phyloP scores from a whole-genome alignment of 2,888 invertebrate genomes.

The Brachyopa scutellaris region DNA sequence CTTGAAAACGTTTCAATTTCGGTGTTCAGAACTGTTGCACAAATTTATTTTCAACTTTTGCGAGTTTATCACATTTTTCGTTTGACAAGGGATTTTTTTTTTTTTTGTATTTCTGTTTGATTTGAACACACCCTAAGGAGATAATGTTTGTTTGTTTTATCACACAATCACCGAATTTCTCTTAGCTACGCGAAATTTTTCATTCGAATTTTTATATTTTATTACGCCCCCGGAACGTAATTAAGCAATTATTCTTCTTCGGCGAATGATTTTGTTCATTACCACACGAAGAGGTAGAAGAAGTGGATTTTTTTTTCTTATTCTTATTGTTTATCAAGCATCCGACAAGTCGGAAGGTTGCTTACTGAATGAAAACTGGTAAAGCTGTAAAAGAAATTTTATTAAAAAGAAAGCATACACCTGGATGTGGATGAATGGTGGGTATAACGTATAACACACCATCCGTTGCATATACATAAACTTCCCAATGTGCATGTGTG shows the following conservation, averaged over 20 bases:
- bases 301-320: slow-evolving; percentile 16
- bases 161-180: slow-evolving; percentile 45
- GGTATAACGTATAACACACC: slow-evolving; percentile 27
- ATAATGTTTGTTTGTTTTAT: slow-evolving; percentile 8
- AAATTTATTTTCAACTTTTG: slow-evolving; percentile 1
- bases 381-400: slow-evolving; percentile 72
- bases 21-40: background rate
- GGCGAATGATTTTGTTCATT: slow-evolving; percentile 57
- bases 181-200: slow-evolving; percentile 46
- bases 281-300: slow-evolving; percentile 35
- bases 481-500: slow-evolving; percentile 50
- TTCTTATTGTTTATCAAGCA: slow-evolving; percentile 42
- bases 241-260: slow-evolving; percentile 61
- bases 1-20: background rate
- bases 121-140: slow-evolving; percentile 11
- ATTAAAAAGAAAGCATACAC: slow-evolving; percentile 72
- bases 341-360: slow-evolving; percentile 72
- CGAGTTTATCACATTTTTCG: slow-evolving; percentile 50
- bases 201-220: slow-evolving; percentile 36
- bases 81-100: background rate
- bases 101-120: too few species aligned
- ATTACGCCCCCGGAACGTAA: slow-evolving; percentile 48
- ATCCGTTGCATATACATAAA: slow-evolving; percentile 37
- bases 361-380: slow-evolving; percentile 72
- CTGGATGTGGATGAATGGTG: slow-evolving; percentile 68